These are phyloP conservation scores for Spinibarbus caldwelli DNA, from an alignment of 2,797 vertebrate genomes.

Conservation along the genomic window DNA sequence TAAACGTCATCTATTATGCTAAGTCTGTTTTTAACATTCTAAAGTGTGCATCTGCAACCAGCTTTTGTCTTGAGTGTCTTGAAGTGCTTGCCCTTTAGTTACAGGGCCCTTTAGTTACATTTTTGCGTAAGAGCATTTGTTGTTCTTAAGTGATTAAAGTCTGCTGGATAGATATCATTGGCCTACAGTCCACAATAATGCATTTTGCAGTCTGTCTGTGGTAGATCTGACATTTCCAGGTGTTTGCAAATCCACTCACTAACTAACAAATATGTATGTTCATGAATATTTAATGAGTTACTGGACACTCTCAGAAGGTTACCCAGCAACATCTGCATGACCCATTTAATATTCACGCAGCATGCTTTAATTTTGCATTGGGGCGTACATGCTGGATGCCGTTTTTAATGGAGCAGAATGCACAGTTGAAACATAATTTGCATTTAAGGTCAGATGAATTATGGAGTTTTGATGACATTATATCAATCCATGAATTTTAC, in stretches of 20 bases:
- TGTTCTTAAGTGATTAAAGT: not conserved
- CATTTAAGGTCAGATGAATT: not conserved
- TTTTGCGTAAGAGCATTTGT: not conserved
- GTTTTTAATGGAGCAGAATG: not conserved
- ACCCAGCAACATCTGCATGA: conserved; percentile 16
- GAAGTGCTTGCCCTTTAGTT: not conserved
- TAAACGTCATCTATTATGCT: not conserved
- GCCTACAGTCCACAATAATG: not conserved
- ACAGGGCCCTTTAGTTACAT: not conserved
- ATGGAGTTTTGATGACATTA: not conserved
- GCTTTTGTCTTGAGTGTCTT: not conserved
- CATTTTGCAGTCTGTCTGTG: not conserved
- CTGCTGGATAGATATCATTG: not conserved
- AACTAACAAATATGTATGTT: conserved; percentile 8
- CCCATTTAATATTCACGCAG: not conserved
- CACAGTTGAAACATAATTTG: not conserved
- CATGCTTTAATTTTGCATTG: not conserved
- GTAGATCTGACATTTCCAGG: not conserved
- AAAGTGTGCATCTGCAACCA: not conserved
- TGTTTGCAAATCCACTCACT: not conserved
- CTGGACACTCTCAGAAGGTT: conserved; percentile 8
- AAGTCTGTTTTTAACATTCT: not conserved
- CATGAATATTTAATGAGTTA: not conserved
- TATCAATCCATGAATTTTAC: not conserved
- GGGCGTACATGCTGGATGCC: not conserved